Evolutionary conservation across 2,888 invertebrate genomes (phyloP), one percentile per base, ranked within the genome.

Genomic region (Agrilus cyanescens): DNA sequence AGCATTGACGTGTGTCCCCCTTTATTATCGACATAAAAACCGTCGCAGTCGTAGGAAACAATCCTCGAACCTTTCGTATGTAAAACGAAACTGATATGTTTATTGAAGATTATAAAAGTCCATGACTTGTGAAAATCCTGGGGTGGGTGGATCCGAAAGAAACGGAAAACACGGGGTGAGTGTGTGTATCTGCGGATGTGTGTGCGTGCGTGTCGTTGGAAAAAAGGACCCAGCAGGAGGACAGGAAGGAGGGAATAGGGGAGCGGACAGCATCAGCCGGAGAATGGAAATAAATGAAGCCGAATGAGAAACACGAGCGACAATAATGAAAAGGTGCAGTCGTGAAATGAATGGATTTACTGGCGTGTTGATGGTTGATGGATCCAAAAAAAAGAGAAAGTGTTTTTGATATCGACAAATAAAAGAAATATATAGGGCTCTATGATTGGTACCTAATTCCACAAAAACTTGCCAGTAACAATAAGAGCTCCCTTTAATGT

Each of bases 41-140:
- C 25, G 25, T 25, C 25, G 25, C 25, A 8, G 10, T 2, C 14
- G 33, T 15, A 33, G 60, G 58, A 58, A 57, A 59, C 60, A 60
- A 60, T 60, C 56, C 57, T 52, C 53, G 53, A 57, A 61, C 60
- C 60, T 62, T 63, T 63, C 62, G 61, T 63, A 64, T 66, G 65
- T 59, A 64, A 65, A 65, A 60, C 60, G 59, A 59, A 61, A 61
- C 62, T 62, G 65, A 63, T 65, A 63, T 63, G 61, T 64, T 65
- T 62, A 63, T 63, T 58, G 62, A 51, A 56, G 64, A 65, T 65
- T 65, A 66, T 66, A 66, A 66, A 66, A 66, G 58, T 66, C 60
- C 64, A 67, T 67, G 66, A 65, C 62, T 65, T 66, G 67, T 66
- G 62, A 66, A 66, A 67, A 66, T 66, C 56, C 54, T 64, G 65